These are phyloP conservation scores for Pachycephala philippinensis DNA, from an alignment of 2,113 vertebrate species.

Conservation along the genomic window DNA sequence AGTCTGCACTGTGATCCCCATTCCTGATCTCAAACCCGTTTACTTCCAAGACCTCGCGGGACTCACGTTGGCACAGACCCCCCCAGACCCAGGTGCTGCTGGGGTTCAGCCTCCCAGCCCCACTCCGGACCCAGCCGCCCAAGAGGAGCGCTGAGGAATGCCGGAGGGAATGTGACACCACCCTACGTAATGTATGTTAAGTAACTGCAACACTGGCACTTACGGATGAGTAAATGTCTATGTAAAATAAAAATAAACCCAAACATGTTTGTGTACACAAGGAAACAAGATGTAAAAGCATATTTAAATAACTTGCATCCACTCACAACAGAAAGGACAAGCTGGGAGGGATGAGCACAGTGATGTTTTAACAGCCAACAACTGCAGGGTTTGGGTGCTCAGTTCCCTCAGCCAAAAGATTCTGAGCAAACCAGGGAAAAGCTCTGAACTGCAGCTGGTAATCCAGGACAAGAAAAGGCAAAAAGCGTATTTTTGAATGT, in stretches of 20 bases:
- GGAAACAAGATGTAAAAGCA: background rate
- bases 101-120: background rate
- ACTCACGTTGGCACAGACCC: rapidly evolving
- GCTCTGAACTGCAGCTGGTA: background rate
- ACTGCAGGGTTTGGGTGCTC: background rate
- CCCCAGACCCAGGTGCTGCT: background rate
- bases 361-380: background rate
- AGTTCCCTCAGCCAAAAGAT: background rate
- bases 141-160: background rate
- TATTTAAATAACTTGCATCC: background rate
- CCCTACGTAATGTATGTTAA: background rate
- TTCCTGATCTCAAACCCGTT: background rate
- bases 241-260: background rate
- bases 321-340: background rate
- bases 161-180: background rate
- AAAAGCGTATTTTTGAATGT: background rate
- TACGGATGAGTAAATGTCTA: background rate
- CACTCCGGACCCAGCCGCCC: rapidly evolving
- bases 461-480: background rate
- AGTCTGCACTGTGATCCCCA: background rate
- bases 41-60: background rate
- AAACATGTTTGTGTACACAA: background rate
- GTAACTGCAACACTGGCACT: background rate
- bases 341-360: background rate
- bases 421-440: background rate